These are phyloP conservation scores for Drosophila kambysellisi DNA, from an alignment of 2,888 invertebrate species.

Conservation along the genomic window DNA sequence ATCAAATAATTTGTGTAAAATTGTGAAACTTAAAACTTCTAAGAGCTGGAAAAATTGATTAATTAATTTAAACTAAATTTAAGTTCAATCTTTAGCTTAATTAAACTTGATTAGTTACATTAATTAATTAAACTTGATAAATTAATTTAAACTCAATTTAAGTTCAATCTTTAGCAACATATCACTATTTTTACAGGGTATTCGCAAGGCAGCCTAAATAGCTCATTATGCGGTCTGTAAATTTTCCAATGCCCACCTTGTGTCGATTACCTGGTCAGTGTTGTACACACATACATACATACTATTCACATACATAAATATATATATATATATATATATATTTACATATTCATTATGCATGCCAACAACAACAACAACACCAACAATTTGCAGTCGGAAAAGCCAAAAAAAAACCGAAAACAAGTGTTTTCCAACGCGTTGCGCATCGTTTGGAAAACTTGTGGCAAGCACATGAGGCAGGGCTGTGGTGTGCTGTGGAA, in stretches of 20 bases:
- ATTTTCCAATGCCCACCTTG: conserved; percentile 53
- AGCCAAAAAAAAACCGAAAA: conserved; percentile 61
- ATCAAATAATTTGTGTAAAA: neutral
- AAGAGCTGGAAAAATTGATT: too few relatives aligned
- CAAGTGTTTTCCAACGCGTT: conserved; percentile 77
- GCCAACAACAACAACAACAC: conserved; percentile 10
- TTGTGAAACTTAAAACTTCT: too few relatives aligned
- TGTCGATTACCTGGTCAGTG: conserved; percentile 47
- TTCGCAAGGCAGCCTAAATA: neutral
- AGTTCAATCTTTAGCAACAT: neutral
- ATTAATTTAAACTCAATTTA: neutral
- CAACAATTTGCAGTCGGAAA: conserved; percentile 51
- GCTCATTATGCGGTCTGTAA: conserved; percentile 42
- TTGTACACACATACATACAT: conserved; percentile 1
- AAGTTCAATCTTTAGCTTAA: too few relatives aligned
- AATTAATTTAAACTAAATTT: too few relatives aligned
- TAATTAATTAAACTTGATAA: neutral
- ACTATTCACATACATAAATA: too few relatives aligned
- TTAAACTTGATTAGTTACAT: too few relatives aligned
- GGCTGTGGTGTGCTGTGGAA: neutral
- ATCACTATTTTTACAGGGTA: conserved; percentile 31
- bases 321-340: neutral
- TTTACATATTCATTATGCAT: conserved; percentile 36
- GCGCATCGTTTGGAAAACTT: conserved; percentile 65
- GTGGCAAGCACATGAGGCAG: conserved; percentile 13